phyloP scores from a whole-genome alignment of 2,797 vertebrate genomes.

The Phrynocephalus forsythii region DNA sequence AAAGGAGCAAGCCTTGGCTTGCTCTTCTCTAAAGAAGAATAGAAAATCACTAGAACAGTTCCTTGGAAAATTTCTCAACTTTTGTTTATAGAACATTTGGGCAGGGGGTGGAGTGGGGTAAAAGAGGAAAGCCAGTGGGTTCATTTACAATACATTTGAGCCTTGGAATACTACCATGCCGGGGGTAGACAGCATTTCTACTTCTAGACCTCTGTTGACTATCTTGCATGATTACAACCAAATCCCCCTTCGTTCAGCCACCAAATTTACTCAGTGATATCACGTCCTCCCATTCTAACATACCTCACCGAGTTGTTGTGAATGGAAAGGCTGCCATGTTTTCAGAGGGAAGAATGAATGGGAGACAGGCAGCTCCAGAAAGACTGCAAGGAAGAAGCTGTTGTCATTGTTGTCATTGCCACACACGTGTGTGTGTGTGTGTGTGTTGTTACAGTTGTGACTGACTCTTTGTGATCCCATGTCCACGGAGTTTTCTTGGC shows the following conservation, averaged over 20 bases:
- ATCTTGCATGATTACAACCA: background rate
- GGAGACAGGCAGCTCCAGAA: background rate
- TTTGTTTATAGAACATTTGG: background rate
- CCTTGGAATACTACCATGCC: background rate
- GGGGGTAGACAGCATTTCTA: background rate
- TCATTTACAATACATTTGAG: background rate
- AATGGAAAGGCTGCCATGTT: background rate
- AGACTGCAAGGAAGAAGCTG: background rate
- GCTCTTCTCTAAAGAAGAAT: constrained; percentile 45
- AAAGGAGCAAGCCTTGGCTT: constrained; percentile 29
- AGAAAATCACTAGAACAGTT: constrained; percentile 34
- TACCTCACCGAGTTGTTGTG: background rate
- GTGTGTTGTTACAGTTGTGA: too few species aligned
- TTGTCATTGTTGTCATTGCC: too few species aligned
- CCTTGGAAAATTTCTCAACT: constrained; percentile 15
- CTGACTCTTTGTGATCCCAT: too few species aligned
- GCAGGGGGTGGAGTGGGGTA: background rate
- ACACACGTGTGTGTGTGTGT: too few species aligned
- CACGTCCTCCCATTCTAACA: too few species aligned
- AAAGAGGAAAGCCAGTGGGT: background rate
- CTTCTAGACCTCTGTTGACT: background rate
- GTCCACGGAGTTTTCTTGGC: too few species aligned
- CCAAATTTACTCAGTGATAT: background rate
- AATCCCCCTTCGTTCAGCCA: background rate
- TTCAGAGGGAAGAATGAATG: background rate